Conservation (phyloP, 1,140 invertebrate species). For the Tetranychus urticae region DNA sequence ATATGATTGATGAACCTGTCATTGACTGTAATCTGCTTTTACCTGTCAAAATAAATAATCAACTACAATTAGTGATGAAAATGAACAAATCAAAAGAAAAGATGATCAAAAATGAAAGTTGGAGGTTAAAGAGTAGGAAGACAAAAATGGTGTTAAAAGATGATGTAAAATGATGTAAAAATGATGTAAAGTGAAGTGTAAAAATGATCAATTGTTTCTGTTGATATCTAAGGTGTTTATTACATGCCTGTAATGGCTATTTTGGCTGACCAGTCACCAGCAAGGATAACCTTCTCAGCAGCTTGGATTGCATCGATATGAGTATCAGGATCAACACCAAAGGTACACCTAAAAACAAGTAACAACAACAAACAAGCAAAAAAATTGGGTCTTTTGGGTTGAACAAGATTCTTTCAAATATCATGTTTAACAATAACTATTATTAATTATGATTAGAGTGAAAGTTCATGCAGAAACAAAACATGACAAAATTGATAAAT, state of each 20-base stretch:
- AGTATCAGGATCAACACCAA: slow-evolving; percentile 90
- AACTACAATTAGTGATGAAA: too few species aligned
- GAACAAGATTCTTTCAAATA: background rate
- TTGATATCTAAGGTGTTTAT: background rate
- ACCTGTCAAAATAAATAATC: too few species aligned
- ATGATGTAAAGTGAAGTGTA: background rate
- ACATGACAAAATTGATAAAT: too few species aligned
- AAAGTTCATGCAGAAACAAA: too few species aligned
- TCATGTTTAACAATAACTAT: too few species aligned
- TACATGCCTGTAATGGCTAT: slow-evolving; percentile 82
- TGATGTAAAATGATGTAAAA: background rate
- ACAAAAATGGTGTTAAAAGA: too few species aligned
- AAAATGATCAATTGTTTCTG: background rate
- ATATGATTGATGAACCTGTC: too few species aligned
- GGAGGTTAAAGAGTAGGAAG: too few species aligned
- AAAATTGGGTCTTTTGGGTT: background rate
- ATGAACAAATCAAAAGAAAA: too few species aligned
- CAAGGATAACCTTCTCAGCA: slow-evolving; percentile 87
- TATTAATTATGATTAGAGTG: too few species aligned
- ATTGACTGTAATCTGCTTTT: too few species aligned
- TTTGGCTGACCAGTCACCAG: slow-evolving; percentile 99
- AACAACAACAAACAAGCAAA: background rate
- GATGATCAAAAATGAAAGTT: too few species aligned
- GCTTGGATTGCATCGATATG: slow-evolving; percentile 96
- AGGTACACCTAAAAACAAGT: slow-evolving; percentile 50